These are phyloP conservation scores for Nomada ruficornis DNA, from an alignment of 2,888 invertebrate species.

Conservation along the genomic window DNA sequence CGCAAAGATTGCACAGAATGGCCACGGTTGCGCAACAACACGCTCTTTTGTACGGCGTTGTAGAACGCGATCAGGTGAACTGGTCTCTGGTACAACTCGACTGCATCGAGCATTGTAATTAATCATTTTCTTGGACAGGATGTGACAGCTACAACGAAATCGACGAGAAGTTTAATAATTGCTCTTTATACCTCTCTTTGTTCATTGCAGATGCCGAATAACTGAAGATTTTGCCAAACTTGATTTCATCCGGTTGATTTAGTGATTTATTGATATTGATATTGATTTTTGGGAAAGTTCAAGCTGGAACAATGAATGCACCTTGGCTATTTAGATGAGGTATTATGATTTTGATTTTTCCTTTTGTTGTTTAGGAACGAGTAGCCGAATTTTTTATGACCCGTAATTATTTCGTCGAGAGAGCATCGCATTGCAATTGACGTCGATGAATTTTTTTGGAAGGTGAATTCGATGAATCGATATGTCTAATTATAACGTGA, in stretches of 20 bases:
- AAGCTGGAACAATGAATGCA: too few species aligned
- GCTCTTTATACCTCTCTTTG: too few species aligned
- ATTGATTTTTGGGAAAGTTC: neutral
- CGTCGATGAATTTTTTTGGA: too few species aligned
- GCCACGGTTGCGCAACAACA: constrained; percentile 57
- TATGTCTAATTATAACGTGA: too few species aligned
- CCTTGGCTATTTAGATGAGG: too few species aligned
- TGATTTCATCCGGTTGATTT: constrained; percentile 11
- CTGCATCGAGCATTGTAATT: constrained; percentile 27
- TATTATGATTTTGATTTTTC: too few species aligned
- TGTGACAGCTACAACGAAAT: neutral
- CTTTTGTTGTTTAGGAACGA: too few species aligned
- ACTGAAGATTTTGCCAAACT: neutral
- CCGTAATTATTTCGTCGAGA: too few species aligned
- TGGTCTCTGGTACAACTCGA: constrained; percentile 20
- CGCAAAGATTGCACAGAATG: constrained; percentile 48
- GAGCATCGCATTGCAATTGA: too few species aligned
- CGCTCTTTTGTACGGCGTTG: constrained; percentile 41
- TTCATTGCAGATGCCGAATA: neutral
- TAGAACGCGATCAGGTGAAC: constrained; percentile 8
- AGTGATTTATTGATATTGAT: neutral
- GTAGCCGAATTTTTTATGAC: too few species aligned
- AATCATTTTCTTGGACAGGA: neutral
- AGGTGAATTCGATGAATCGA: too few species aligned
- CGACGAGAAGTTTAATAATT: neutral